Evolutionary conservation across 2,888 invertebrate genomes (phyloP).

Genomic region (Ennomos fuscantarius): DNA sequence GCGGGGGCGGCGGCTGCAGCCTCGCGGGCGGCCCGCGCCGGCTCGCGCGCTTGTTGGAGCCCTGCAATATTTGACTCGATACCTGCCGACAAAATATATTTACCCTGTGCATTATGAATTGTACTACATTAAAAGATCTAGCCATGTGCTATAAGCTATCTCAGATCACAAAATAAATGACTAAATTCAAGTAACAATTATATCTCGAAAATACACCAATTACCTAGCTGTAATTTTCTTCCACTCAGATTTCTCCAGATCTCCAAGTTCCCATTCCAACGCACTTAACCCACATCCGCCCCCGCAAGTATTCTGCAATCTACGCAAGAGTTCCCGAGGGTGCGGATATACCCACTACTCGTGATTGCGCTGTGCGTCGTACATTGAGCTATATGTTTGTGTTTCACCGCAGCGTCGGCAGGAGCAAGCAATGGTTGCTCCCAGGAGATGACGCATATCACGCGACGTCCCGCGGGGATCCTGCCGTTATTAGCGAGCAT

Average conservation of each 20-base stretch:
- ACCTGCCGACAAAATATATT: too few relatives aligned
- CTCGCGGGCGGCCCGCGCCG: background rate
- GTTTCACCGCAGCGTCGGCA: background rate
- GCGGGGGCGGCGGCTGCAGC: too few relatives aligned
- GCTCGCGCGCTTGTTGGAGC: too few relatives aligned
- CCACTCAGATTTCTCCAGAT: background rate
- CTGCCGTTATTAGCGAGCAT: background rate
- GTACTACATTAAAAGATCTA: too few relatives aligned
- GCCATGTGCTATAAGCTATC: too few relatives aligned
- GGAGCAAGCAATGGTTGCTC: conserved; percentile 3
- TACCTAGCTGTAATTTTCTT: background rate
- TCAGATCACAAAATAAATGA: too few relatives aligned
- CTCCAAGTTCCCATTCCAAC: background rate
- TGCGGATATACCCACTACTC: background rate
- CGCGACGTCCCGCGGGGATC: background rate
- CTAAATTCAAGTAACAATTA: too few relatives aligned
- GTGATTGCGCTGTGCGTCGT: background rate
- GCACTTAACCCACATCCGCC: background rate
- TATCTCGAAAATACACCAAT: background rate
- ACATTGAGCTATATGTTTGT: conserved; percentile 5
- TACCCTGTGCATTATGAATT: too few relatives aligned
- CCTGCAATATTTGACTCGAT: too few relatives aligned
- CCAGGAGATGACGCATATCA: background rate
- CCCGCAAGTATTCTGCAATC: background rate
- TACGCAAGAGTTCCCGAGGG: conserved; percentile 3